These are phyloP conservation scores for Orthonyx spaldingii DNA, from an alignment of 2,113 vertebrate species.

Conservation along the genomic window DNA sequence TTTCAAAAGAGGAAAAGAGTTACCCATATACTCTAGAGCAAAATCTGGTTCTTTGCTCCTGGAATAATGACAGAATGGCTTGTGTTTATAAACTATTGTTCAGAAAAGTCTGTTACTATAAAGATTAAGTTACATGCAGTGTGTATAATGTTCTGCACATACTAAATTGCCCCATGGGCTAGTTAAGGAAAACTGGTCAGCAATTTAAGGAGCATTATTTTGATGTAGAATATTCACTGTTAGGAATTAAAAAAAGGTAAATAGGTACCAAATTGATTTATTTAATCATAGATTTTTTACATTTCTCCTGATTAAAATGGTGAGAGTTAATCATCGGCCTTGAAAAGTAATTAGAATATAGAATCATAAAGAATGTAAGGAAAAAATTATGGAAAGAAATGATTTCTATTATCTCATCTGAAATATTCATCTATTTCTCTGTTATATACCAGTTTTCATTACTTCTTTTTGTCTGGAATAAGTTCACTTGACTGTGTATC, in stretches of 20 bases:
- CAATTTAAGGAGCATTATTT: not conserved
- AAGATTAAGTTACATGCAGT: not conserved
- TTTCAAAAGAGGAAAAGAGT: not conserved
- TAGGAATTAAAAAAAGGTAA: not conserved
- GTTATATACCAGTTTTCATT: not conserved
- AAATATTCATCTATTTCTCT: not conserved
- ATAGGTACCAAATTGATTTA: not conserved
- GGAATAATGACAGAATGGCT: not conserved
- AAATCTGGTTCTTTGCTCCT: not conserved
- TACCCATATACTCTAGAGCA: not conserved
- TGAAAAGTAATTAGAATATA: not conserved
- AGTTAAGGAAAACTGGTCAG: not conserved
- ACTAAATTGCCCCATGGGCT: not conserved
- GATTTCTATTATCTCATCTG: not conserved
- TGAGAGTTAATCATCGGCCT: not conserved
- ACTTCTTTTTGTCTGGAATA: not conserved
- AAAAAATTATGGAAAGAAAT: not conserved
- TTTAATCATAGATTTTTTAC: not conserved
- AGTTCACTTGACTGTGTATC: not conserved
- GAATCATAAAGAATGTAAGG: not conserved
- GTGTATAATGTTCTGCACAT: not conserved
- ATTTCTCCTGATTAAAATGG: not conserved
- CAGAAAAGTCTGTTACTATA: not conserved
- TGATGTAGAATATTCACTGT: not conserved
- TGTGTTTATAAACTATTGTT: not conserved